Conservation (phyloP, 2,888 invertebrate species). For the Dioctria rufipes region DNA sequence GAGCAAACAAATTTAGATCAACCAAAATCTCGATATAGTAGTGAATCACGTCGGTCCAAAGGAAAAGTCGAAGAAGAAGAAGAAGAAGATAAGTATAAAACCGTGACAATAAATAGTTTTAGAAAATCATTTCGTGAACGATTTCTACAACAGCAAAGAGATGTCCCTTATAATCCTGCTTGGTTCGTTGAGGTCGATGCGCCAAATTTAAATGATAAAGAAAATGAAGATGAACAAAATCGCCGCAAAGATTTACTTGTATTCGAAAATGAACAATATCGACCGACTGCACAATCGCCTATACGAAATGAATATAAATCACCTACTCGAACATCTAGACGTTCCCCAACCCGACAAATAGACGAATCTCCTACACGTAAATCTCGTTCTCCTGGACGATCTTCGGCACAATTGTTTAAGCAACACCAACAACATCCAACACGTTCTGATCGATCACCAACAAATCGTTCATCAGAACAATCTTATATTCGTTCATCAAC, state of each 20-base stretch:
- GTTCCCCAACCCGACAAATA: slow-evolving; percentile 57
- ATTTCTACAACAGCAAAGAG: slow-evolving; percentile 66
- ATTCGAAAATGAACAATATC: slow-evolving; percentile 69
- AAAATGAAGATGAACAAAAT: slow-evolving; percentile 62
- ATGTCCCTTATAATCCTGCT: slow-evolving; percentile 68
- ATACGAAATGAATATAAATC: slow-evolving; percentile 61
- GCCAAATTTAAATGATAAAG: slow-evolving; percentile 51
- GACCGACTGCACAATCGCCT: slow-evolving; percentile 68
- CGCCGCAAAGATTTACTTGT: slow-evolving; percentile 64
- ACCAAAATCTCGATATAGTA: slow-evolving; percentile 61
- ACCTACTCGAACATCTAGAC: slow-evolving; percentile 58
- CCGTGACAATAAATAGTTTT: slow-evolving; percentile 69
- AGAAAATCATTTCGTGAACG: slow-evolving; percentile 69
- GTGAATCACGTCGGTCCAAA: background rate
- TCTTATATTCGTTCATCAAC: too few species aligned
- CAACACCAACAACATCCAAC: background rate
- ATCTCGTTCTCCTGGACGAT: slow-evolving; percentile 63
- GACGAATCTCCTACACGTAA: slow-evolving; percentile 64
- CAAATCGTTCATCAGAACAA: background rate
- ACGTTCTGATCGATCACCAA: background rate
- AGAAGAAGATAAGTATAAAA: slow-evolving; percentile 64
- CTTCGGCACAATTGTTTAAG: background rate
- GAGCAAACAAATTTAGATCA: slow-evolving; percentile 63
- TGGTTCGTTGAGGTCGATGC: slow-evolving; percentile 70
- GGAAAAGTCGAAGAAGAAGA: background rate